These are phyloP conservation scores for Entelurus aequoreus DNA, from an alignment of 2,113 vertebrate species.

Conservation along the genomic window DNA sequence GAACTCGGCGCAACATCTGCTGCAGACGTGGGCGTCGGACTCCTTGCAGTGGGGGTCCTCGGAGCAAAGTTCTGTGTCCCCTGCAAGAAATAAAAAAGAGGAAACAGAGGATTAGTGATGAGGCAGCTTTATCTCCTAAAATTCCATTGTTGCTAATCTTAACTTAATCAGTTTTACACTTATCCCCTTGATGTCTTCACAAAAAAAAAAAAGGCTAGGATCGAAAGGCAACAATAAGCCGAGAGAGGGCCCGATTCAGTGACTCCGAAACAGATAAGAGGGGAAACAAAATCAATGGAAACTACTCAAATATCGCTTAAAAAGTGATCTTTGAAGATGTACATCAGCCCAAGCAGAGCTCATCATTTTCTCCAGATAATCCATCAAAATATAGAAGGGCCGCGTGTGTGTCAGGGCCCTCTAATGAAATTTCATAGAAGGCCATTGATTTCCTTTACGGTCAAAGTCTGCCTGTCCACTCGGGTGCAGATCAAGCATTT, in stretches of 20 bases:
- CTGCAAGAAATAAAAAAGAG: slow-evolving; percentile 78
- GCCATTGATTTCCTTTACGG: slow-evolving; percentile 91
- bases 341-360: slow-evolving; percentile 55
- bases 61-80: slow-evolving; percentile 86
- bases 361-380: slow-evolving; percentile 82
- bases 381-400: slow-evolving; percentile 94
- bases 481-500: slow-evolving; percentile 82
- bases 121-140: slow-evolving; percentile 69
- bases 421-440: slow-evolving; percentile 94
- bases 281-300: slow-evolving; percentile 67
- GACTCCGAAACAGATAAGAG: slow-evolving; percentile 61
- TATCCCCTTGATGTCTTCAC: slow-evolving; percentile 69
- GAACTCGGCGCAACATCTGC: slow-evolving; percentile 99
- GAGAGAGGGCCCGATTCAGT: slow-evolving; percentile 43
- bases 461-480: slow-evolving; percentile 83
- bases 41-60: slow-evolving; percentile 84
- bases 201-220: slow-evolving; percentile 55
- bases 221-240: slow-evolving; percentile 62
- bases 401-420: slow-evolving; percentile 60
- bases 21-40: slow-evolving; percentile 93
- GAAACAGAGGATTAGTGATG: slow-evolving; percentile 73
- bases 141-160: slow-evolving; percentile 72
- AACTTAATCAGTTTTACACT: slow-evolving; percentile 72
- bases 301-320: slow-evolving; percentile 69
- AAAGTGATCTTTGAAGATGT: slow-evolving; percentile 75